Conservation (phyloP, 2,797 vertebrate genomes). For the Sandelia bainsii region DNA sequence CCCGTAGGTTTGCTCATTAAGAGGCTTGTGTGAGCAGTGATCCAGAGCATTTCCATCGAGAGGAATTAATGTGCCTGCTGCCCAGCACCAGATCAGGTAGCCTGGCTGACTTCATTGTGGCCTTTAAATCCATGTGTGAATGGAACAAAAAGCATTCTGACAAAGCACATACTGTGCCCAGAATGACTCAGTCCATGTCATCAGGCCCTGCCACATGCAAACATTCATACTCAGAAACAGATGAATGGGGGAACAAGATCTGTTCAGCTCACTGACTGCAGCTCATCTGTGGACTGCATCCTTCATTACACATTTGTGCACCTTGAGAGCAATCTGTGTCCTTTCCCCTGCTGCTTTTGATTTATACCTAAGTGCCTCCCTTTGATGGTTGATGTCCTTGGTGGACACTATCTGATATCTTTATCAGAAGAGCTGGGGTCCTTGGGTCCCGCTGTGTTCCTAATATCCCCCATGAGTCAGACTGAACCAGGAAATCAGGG, state of each 20-base stretch:
- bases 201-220: constrained; percentile 44
- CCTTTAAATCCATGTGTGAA: constrained; percentile 64
- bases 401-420: constrained; percentile 84
- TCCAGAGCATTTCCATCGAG: constrained; percentile 52
- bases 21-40: constrained; percentile 60
- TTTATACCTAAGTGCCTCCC: constrained; percentile 65
- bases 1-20: constrained; percentile 58
- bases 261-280: constrained; percentile 51
- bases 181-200: constrained; percentile 75
- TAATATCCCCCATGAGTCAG: constrained; percentile 65
- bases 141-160: constrained; percentile 74
- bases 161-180: constrained; percentile 68
- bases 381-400: constrained; percentile 65
- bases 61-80: constrained; percentile 77
- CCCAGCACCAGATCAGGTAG: constrained; percentile 57
- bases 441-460: constrained; percentile 54
- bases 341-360: constrained; percentile 62
- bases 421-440: constrained; percentile 73
- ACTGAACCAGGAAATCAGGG: constrained; percentile 71
- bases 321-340: constrained; percentile 43
- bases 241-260: constrained; percentile 58
- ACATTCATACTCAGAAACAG: constrained; percentile 21
- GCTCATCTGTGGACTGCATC: constrained; percentile 61
- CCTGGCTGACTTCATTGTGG: constrained; percentile 61
- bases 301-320: constrained; percentile 55